Evolutionary conservation across 2,888 invertebrate genomes (phyloP), one percentile per base, ranked within the genome.

Genomic region (Lasioglossum zephyrum): DNA sequence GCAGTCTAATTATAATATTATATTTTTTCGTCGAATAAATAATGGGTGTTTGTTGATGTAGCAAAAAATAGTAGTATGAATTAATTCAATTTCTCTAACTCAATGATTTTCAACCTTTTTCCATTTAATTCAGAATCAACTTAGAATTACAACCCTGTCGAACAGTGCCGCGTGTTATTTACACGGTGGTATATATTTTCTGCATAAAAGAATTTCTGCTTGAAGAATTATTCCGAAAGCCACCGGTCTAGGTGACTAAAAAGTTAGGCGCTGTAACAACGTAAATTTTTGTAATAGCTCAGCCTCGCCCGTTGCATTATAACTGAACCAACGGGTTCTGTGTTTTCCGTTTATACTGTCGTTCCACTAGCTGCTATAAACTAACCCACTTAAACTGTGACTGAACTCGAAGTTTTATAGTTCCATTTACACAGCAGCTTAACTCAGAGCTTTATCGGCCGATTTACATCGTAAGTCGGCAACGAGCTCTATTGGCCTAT

Each of bases 391-490:
- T 66, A 66, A 31, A 66, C 66, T 36, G 66, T 3, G 31, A 66
- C 36, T 22, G 66, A 66, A 31, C n/a, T 41, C 39, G n/a, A 70
- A 41, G 66, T 36, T 66, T 70, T 70, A 39, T 41, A n/a, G 70
- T 70, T 36, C 41, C 41, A 39, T 39, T 70, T 70, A 41, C 70
- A 36, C 39, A 16, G 39, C 22, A 41, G 36, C 41, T 41, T 41
- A 70, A 70, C 22, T 70, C 18, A 5, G 41, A 41, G 70, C 13
- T 70, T 66, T 66, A 66, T 36, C 36, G 66, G 18, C 18, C 36
- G 18, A 66, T 66, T 66, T 66, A 66, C 66, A 66, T 66, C 31
- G 66, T 66, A 66, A 36, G 66, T 66, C 66, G 31, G 13, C 36
- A 31, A 66, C 31, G 36, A 66, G 8, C 66, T 66, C 36, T 66